Conservation (phyloP, 1,140 invertebrate genomes). For the Drosophila pruinosa region DNA sequence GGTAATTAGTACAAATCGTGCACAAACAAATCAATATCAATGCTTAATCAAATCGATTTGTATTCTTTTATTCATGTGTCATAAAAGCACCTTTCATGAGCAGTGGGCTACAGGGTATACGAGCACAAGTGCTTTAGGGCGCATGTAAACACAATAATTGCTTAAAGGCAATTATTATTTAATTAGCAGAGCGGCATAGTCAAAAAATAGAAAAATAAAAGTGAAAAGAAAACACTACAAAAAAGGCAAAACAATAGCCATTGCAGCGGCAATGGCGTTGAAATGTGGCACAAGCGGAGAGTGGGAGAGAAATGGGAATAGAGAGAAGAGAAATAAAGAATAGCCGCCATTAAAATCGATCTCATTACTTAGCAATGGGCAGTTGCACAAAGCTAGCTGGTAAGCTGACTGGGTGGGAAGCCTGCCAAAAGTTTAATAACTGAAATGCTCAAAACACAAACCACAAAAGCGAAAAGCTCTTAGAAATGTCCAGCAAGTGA, state of each 20-base stretch:
- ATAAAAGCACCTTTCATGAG: background rate
- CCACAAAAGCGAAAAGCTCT: conserved; percentile 58
- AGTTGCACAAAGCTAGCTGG: conserved; percentile 48
- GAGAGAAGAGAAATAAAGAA: conserved; percentile 28
- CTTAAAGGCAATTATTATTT: conserved; percentile 60
- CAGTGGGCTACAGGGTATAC: background rate
- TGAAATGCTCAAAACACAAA: conserved; percentile 68
- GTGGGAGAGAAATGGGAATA: conserved; percentile 17
- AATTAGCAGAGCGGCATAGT: conserved; percentile 54
- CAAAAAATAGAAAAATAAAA: conserved; percentile 7
- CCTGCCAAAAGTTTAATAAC: conserved; percentile 66
- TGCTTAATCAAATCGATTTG: background rate
- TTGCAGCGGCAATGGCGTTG: conserved; percentile 17
- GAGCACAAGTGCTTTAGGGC: conserved; percentile 3
- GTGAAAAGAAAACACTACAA: conserved; percentile 21
- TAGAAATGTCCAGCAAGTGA: conserved; percentile 53
- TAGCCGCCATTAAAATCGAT: conserved; percentile 58
- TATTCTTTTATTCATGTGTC: background rate
- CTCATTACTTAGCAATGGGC: conserved; percentile 74
- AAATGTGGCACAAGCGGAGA: conserved; percentile 52
- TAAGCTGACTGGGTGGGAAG: background rate
- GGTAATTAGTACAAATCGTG: background rate
- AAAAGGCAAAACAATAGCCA: conserved; percentile 38
- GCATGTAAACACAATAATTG: conserved; percentile 36
- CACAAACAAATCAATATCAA: background rate